Evolutionary conservation across 2,888 invertebrate species (phyloP), one percentile per base, ranked within the genome.

Genomic region (Tetanocera ferruginea): DNA sequence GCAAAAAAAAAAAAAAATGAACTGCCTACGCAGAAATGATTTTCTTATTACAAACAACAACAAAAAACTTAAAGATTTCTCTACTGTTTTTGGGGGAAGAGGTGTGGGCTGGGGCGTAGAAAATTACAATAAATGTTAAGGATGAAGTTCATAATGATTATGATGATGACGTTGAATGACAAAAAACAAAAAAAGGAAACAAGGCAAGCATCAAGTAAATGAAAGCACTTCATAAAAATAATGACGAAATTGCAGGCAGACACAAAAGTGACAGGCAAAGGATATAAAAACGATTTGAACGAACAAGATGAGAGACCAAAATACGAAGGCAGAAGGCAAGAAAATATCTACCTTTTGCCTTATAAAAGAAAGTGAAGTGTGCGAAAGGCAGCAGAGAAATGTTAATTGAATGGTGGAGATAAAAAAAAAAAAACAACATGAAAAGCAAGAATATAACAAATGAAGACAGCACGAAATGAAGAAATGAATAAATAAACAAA

Each of bases 71-170:
- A 11, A 43, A 43, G 6, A 43, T 43, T 11, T 14, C 11, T 3
- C 2, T 2, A 2, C 2, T 43, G 11, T 43, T 43, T 11, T 31
- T 3, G 31, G 31, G 31, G 31, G 31, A 5, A 5, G 31, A 5
- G 31, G 31, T 3, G 31, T 11, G 43, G 14, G 43, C 14, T 43
- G 11, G 28, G 70, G 52, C 28, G 51, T 4, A 74, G 62, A 64
- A 73, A 74, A 64, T 62, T 28, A 43, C n/a, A 74, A 74, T 64
- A 62, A 64, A 62, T 62, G 43, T 28, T 14, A 19, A 66, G 23
- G 9, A 75, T 34, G 23, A 49, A 66, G 55, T 19, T 3, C 19
- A 67, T 64, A 34, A 67, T 34, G 75, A 55, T 57, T 25, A 72
- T 72, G 71, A 28, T 34, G 57, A 57, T 57, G 57, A 28, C 19